Evolutionary conservation across 1,140 invertebrate species (phyloP).

Genomic region (Drosophila varians): DNA sequence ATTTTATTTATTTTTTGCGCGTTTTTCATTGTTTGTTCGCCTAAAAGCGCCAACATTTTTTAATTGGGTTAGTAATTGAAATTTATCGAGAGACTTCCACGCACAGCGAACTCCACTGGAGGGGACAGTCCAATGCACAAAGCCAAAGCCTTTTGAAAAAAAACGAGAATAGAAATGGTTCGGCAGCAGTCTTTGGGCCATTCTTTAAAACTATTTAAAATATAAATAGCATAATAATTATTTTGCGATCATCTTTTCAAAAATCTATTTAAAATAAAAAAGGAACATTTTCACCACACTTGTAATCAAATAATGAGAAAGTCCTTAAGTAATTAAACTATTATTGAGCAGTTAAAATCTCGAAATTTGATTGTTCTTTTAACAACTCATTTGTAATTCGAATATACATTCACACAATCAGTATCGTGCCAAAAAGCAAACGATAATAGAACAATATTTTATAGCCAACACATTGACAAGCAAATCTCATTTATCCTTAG

Average conservation of each 20-base stretch:
- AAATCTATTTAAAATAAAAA: too few relatives aligned
- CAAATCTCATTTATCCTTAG: conserved; percentile 16
- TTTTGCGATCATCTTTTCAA: too few relatives aligned
- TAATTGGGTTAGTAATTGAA: conserved; percentile 82
- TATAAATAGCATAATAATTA: too few relatives aligned
- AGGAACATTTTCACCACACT: too few relatives aligned
- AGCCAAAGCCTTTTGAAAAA: conserved; percentile 50
- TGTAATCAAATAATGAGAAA: background rate
- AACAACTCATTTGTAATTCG: conserved; percentile 1
- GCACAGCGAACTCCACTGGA: conserved; percentile 26
- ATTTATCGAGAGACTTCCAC: conserved; percentile 75
- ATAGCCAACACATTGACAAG: background rate
- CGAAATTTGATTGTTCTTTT: background rate
- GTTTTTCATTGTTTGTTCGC: conserved; percentile 56
- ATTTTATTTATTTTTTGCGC: conserved; percentile 55
- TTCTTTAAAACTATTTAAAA: too few relatives aligned
- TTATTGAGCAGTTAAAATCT: background rate
- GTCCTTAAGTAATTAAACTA: background rate
- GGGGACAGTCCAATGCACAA: conserved; percentile 28
- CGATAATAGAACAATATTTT: conserved; percentile 17
- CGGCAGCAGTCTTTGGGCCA: too few relatives aligned
- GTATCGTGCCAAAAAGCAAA: background rate
- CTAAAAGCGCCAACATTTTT: conserved; percentile 80
- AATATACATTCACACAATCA: background rate
- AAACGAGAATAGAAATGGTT: conserved; percentile 17